Percentiles rank a stretch among this genome's conserved stretches.
These are phyloP conservation scores for Drosophila multiciliata DNA, from an alignment of 2,888 invertebrate genomes.

Conservation along the genomic window DNA sequence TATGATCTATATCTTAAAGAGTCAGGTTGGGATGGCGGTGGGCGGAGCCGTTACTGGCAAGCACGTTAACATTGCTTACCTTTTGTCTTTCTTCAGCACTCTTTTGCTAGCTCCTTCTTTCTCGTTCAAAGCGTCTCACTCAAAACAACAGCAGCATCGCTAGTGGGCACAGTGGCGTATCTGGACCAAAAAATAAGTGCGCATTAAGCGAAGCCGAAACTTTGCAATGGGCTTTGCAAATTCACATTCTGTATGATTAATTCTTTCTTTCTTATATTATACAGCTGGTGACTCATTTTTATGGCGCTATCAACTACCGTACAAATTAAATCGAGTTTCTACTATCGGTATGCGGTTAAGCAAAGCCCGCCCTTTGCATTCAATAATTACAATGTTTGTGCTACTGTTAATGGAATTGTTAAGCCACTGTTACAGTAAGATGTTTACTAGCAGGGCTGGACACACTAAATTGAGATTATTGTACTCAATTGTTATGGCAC, in stretches of 20 bases:
- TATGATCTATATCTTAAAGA: neutral
- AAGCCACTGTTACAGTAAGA: constrained; percentile 13
- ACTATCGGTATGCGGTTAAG: neutral
- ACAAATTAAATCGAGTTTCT: constrained; percentile 12
- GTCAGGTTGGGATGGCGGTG: neutral
- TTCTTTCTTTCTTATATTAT: neutral
- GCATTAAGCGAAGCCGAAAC: constrained; percentile 1
- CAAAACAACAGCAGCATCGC: constrained; percentile 50
- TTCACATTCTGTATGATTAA: neutral
- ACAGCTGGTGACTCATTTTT: constrained; percentile 42
- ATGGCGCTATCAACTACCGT: constrained; percentile 32
- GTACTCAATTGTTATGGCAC: neutral
- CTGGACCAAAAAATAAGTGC: constrained; percentile 10
- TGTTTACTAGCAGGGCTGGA: constrained; percentile 38
- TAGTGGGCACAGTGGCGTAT: constrained; percentile 25
- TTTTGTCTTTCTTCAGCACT: constrained; percentile 6
- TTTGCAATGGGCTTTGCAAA: constrained; percentile 13
- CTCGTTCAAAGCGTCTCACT: constrained; percentile 6
- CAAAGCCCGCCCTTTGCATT: constrained; percentile 5
- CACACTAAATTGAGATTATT: neutral
- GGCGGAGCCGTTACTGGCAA: constrained; percentile 8
- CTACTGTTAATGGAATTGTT: constrained; percentile 12
- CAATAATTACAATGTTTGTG: constrained; percentile 24
- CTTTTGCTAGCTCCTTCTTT: neutral
- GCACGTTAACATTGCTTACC: constrained; percentile 30